Conservation (phyloP, 1,140 invertebrate genomes). For the Andricus grossulariae region DNA sequence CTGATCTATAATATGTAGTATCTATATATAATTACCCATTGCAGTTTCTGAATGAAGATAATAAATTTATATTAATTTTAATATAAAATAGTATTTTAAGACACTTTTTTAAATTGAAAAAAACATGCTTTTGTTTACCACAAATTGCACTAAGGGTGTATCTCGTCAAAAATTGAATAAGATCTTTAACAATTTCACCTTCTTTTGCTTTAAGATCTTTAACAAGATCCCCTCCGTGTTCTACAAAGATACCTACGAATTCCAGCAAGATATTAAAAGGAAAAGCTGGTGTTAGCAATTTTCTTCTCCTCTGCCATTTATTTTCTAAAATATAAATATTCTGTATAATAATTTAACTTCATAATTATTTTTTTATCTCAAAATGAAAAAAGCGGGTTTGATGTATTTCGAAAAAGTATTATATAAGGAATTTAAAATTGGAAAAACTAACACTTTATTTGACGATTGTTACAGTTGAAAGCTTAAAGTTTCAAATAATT, state of each 20-base stretch:
- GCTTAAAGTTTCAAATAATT: too few species aligned
- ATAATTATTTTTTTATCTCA: too few species aligned
- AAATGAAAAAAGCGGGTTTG: too few species aligned
- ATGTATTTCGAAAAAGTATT: too few species aligned
- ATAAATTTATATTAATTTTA: not conserved
- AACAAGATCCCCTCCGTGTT: conserved; percentile 53
- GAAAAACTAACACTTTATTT: too few species aligned
- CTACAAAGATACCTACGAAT: conserved; percentile 77
- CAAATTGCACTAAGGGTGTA: conserved; percentile 89
- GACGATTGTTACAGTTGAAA: too few species aligned
- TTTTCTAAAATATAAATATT: conserved; percentile 79
- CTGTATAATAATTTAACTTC: too few species aligned
- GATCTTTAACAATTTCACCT: conserved; percentile 68
- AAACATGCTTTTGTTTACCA: conserved; percentile 75
- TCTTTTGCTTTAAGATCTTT: conserved; percentile 56
- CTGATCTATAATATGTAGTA: conserved; percentile 57
- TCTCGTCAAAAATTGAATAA: conserved; percentile 82
- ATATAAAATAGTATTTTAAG: too few species aligned
- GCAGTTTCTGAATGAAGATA: conserved; percentile 52
- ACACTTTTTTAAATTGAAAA: conserved; percentile 21
- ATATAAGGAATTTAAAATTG: too few species aligned
- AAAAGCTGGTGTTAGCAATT: conserved; percentile 91
- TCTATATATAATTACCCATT: conserved; percentile 56
- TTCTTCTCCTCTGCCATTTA: conserved; percentile 87
- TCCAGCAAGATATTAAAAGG: conserved; percentile 91